Conservation (phyloP, 2,113 vertebrate species). For the Chaenocephalus aceratus region DNA sequence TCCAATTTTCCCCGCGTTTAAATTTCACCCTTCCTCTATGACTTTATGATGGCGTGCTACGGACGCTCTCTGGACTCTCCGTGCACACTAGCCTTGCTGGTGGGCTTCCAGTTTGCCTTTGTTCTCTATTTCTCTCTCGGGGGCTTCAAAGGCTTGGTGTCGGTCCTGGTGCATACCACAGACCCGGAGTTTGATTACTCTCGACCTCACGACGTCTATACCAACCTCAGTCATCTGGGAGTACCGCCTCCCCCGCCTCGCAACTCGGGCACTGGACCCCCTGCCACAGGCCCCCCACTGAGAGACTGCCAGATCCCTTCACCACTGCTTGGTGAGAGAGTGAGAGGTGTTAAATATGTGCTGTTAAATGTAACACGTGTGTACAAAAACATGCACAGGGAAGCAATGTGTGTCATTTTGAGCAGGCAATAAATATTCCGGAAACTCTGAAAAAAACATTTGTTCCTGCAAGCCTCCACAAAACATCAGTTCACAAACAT, state of each 20-base stretch:
- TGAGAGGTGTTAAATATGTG: constrained; percentile 1
- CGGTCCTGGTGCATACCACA: constrained; percentile 88
- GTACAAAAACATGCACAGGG: not conserved
- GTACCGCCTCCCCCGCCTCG: constrained; percentile 73
- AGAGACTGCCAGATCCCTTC: constrained; percentile 89
- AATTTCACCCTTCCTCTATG: not conserved
- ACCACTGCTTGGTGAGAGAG: constrained; percentile 89
- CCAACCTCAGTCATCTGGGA: constrained; percentile 90
- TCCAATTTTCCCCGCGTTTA: constrained; percentile 4
- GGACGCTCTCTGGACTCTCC: constrained; percentile 86
- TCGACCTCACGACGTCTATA: constrained; percentile 92
- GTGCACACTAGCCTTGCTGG: constrained; percentile 91
- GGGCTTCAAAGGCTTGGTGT: constrained; percentile 91
- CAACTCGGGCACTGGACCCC: constrained; percentile 74
- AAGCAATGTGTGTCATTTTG: not conserved
- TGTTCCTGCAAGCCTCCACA: too few species aligned
- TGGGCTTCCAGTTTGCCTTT: constrained; percentile 95
- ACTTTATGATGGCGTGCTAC: constrained; percentile 77
- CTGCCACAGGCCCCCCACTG: constrained; percentile 70
- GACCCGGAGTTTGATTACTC: constrained; percentile 92
- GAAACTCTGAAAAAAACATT: too few species aligned
- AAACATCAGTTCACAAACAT: too few species aligned
- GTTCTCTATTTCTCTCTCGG: constrained; percentile 95
- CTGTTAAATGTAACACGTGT: not conserved
- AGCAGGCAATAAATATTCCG: not conserved